Percentiles rank a stretch among this genome's conserved stretches.
Conservation (phyloP, 2,888 invertebrate species). For the Opisthograptis luteolata region DNA sequence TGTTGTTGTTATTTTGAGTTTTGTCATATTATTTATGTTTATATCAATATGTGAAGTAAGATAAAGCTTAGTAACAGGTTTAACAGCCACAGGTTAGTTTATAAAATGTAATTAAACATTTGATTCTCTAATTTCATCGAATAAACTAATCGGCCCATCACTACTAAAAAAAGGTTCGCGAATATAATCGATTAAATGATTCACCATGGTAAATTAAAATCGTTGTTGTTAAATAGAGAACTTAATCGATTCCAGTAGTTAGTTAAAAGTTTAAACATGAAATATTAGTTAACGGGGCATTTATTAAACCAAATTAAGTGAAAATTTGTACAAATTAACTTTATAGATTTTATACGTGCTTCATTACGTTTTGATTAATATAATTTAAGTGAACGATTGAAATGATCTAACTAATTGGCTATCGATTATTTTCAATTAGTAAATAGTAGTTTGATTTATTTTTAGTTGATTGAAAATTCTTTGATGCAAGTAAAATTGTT, state of each 20-base stretch:
- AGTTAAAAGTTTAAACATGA: conserved; percentile 30
- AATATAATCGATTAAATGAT: conserved; percentile 64
- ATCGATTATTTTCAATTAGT: conserved; percentile 26
- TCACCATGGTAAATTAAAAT: conserved; percentile 57
- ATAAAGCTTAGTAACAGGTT: no score
- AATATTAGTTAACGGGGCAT: conserved; percentile 30
- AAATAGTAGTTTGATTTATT: conserved; percentile 16
- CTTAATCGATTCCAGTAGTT: conserved; percentile 48
- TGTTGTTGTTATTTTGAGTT: no score
- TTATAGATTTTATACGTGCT: conserved; percentile 24
- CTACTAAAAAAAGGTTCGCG: conserved; percentile 55
- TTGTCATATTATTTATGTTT: no score
- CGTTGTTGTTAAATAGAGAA: conserved; percentile 54
- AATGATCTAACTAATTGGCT: conserved; percentile 11
- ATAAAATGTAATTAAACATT: no score
- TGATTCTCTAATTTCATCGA: background rate
- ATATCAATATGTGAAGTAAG: no score
- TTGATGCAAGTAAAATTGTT: conserved; percentile 11
- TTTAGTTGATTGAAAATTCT: conserved; percentile 20
- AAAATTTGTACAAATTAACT: conserved; percentile 23
- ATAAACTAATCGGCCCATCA: conserved; percentile 40
- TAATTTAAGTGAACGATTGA: conserved; percentile 17
- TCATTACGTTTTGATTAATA: conserved; percentile 22
- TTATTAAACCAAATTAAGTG: conserved; percentile 29
- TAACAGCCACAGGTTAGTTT: no score